Conservation (phyloP, 2,797 vertebrate genomes). For the Lepilemur ruficaudatus region DNA sequence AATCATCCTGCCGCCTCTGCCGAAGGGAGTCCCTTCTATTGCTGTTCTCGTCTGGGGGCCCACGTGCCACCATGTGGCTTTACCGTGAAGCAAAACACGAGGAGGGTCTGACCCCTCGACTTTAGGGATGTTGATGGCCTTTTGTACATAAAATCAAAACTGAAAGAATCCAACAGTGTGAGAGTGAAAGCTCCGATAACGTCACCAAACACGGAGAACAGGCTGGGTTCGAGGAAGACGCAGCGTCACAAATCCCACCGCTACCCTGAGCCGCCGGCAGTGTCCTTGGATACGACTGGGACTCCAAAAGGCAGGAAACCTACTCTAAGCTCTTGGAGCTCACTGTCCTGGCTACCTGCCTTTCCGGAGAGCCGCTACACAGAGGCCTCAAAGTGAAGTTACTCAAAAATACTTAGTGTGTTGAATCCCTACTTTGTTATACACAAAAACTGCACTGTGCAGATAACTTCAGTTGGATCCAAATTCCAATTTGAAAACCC, state of each 20-base stretch:
- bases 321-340: neutral
- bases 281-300: fast-evolving
- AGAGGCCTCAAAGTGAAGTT: slow-evolving; percentile 38
- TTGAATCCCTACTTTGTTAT: slow-evolving; percentile 55
- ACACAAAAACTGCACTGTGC: slow-evolving; percentile 61
- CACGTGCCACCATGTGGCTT: fast-evolving
- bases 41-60: fast-evolving
- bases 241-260: fast-evolving
- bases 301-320: neutral
- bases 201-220: fast-evolving
- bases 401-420: slow-evolving; percentile 53
- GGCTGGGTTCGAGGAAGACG: neutral
- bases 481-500: slow-evolving; percentile 75
- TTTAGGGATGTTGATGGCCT: fast-evolving
- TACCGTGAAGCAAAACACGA: fast-evolving
- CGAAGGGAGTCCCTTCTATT: fast-evolving
- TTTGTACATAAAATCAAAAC: neutral
- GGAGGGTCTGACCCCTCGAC: fast-evolving
- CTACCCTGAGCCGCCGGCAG: neutral
- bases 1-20: fast-evolving
- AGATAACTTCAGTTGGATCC: slow-evolving; percentile 75
- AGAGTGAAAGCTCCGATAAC: fast-evolving
- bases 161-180: fast-evolving
- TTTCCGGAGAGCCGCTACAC: neutral
- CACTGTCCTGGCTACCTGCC: slow-evolving; percentile 13